These are phyloP conservation scores for Drosophila hamatofila DNA, from an alignment of 2,888 invertebrate species.

Conservation along the genomic window DNA sequence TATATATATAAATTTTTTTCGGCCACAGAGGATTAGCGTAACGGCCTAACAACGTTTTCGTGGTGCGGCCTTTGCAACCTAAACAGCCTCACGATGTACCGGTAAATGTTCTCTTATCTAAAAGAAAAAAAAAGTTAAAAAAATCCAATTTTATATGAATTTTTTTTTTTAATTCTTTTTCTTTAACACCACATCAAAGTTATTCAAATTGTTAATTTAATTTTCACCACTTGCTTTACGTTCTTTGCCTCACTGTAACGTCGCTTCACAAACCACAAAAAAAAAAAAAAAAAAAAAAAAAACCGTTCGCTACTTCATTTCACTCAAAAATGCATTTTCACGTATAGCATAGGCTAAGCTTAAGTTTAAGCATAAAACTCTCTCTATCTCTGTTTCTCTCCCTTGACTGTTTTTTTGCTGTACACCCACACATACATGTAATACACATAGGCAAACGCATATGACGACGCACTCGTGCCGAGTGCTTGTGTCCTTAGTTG, in stretches of 20 bases:
- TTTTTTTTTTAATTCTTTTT: conserved; percentile 5
- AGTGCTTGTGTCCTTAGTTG: conserved; percentile 24
- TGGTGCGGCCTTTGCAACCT: conserved; percentile 79
- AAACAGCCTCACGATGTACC: conserved; percentile 79
- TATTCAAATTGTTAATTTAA: not conserved
- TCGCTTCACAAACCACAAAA: not conserved
- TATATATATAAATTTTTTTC: conserved; percentile 31
- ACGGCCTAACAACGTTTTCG: conserved; percentile 79
- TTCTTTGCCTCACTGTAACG: conserved; percentile 13
- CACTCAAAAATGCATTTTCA: conserved; percentile 19
- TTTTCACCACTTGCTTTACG: not conserved
- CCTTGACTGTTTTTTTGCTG: conserved; percentile 62
- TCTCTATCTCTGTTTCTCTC: conserved; percentile 26
- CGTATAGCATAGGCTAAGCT: conserved; percentile 40
- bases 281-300: not conserved
- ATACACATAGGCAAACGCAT: too few species aligned
- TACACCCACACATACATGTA: not conserved
- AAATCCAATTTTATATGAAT: not conserved
- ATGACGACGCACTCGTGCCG: conserved; percentile 6
- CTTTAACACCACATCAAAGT: conserved; percentile 10
- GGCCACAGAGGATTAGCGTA: conserved; percentile 57
- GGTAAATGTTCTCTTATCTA: conserved; percentile 63
- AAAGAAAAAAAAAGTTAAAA: conserved; percentile 5
- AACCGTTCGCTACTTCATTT: conserved; percentile 14
- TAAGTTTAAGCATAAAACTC: conserved; percentile 23